Evolutionary conservation across 2,113 vertebrate genomes (phyloP).

Genomic region (Eudyptes chrysolophus): DNA sequence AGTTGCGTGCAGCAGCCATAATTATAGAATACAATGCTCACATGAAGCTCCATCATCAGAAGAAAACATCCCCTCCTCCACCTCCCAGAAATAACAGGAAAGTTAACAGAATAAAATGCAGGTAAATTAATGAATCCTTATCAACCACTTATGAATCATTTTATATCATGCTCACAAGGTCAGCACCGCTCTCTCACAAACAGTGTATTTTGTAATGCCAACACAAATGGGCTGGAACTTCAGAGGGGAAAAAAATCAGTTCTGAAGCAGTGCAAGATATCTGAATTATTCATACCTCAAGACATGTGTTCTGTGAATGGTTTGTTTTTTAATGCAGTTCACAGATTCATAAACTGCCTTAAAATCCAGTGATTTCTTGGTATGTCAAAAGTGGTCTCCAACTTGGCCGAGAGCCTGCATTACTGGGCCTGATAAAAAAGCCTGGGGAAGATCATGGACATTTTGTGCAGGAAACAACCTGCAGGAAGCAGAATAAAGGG

Average conservation of each 20-base stretch:
- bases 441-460: neutral
- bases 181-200: neutral
- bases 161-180: neutral
- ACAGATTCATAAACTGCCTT: neutral
- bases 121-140: neutral
- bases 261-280: neutral
- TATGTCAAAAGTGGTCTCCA: neutral
- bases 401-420: neutral
- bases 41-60: neutral
- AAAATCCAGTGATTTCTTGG: neutral
- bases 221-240: neutral
- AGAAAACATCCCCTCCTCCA: neutral
- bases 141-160: neutral
- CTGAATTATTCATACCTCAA: conserved; percentile 1
- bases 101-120: neutral
- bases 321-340: neutral
- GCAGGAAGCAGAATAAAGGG: neutral
- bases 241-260: neutral
- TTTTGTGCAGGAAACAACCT: neutral
- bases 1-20: neutral
- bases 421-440: neutral
- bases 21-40: neutral
- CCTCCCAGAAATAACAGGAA: neutral
- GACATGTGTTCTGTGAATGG: neutral
- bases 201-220: neutral